These are phyloP conservation scores for Callionymus lyra DNA, from an alignment of 2,113 vertebrate species.

Conservation along the genomic window DNA sequence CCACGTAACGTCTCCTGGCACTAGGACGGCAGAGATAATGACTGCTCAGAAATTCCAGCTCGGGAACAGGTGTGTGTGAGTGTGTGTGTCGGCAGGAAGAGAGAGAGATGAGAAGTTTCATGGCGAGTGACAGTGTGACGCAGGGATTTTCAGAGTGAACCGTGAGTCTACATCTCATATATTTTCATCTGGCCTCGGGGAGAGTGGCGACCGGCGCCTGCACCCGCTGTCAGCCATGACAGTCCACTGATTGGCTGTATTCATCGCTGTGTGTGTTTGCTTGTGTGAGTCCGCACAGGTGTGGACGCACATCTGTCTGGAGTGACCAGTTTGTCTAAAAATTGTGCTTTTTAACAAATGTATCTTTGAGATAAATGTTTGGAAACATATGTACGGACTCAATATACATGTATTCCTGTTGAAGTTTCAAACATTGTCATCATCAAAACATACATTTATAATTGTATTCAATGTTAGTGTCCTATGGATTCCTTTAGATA, in stretches of 20 bases:
- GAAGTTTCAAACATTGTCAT: too few relatives aligned
- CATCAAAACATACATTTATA: too few relatives aligned
- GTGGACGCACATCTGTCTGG: too few relatives aligned
- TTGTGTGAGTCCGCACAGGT: slow-evolving; percentile 9
- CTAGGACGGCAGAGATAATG: slow-evolving; percentile 21
- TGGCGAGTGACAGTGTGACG: slow-evolving; percentile 40
- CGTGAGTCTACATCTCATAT: slow-evolving; percentile 47
- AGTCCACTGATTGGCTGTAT: slow-evolving; percentile 33
- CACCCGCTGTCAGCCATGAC: slow-evolving; percentile 35
- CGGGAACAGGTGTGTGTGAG: neutral
- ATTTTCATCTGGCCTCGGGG: slow-evolving; percentile 49
- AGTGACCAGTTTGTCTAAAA: too few relatives aligned
- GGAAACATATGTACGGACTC: too few relatives aligned
- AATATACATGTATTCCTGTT: too few relatives aligned
- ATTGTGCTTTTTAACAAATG: too few relatives aligned
- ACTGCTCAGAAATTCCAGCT: slow-evolving; percentile 19
- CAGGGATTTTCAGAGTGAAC: slow-evolving; percentile 39
- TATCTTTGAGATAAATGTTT: too few relatives aligned
- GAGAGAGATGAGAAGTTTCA: slow-evolving; percentile 33
- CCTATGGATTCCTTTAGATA: too few relatives aligned
- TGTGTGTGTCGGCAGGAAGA: slow-evolving; percentile 9
- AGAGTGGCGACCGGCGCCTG: slow-evolving; percentile 18
- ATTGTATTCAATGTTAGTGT: too few relatives aligned
- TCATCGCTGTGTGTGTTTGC: slow-evolving; percentile 8
- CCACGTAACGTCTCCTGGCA: slow-evolving; percentile 25